phyloP scores from a whole-genome alignment of 2,888 invertebrate genomes.

The Hirtodrosophila confusa region DNA sequence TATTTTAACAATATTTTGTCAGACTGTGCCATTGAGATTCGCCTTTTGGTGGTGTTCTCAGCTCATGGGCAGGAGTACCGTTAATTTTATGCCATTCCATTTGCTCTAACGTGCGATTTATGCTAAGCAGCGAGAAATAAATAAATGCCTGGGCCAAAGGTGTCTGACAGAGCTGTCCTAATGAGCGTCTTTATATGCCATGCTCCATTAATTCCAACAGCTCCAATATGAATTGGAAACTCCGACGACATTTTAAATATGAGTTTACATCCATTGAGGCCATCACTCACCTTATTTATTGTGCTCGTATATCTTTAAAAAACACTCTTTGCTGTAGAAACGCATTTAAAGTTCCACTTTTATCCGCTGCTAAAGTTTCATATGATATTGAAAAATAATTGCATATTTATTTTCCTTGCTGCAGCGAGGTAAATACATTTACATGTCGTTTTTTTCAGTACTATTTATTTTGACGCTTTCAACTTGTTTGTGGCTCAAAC shows the following conservation, averaged over 20 bases:
- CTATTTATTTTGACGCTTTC: not conserved
- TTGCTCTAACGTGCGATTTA: conserved; percentile 74
- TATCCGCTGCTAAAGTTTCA: not conserved
- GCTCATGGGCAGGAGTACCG: conserved; percentile 43
- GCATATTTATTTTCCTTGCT: conserved; percentile 17
- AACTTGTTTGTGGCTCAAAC: not conserved
- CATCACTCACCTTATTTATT: conserved; percentile 3
- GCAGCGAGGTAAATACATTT: conserved; percentile 14
- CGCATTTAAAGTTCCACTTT: conserved; percentile 18
- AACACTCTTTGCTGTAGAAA: no score
- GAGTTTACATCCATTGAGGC: conserved; percentile 16
- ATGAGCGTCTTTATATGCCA: conserved; percentile 53
- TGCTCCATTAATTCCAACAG: conserved; percentile 45
- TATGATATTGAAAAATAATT: conserved; percentile 15
- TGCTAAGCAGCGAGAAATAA: conserved; percentile 74
- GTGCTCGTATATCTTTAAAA: not conserved
- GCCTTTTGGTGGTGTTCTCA: conserved; percentile 35
- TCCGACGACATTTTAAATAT: conserved; percentile 6
- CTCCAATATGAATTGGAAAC: conserved; percentile 12
- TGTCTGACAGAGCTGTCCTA: conserved; percentile 54
- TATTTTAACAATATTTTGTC: not conserved
- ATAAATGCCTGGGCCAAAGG: conserved; percentile 64
- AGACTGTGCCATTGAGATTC: conserved; percentile 46
- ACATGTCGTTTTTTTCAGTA: not conserved
- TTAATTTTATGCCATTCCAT: conserved; percentile 78